These are phyloP conservation scores for Cecropterus lyciades DNA, from an alignment of 1,140 invertebrate genomes.

Conservation along the genomic window DNA sequence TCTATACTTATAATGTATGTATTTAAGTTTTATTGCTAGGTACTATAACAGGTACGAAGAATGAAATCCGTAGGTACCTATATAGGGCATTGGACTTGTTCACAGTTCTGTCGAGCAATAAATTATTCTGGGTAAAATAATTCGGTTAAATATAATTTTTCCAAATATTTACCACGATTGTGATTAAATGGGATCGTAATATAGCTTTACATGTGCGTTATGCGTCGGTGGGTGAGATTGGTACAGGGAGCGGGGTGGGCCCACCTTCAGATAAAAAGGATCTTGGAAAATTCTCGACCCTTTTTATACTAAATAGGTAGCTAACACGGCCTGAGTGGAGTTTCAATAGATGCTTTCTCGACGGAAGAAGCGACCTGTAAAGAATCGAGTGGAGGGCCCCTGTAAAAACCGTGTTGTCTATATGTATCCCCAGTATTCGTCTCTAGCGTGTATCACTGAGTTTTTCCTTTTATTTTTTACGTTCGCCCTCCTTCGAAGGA, in stretches of 20 bases:
- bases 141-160: too few relatives aligned
- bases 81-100: too few relatives aligned
- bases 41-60: neutral
- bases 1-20: slow-evolving; percentile 20
- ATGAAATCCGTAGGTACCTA: too few relatives aligned
- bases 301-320: slow-evolving; percentile 84
- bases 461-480: slow-evolving; percentile 82
- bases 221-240: slow-evolving; percentile 28
- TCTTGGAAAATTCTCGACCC: slow-evolving; percentile 78
- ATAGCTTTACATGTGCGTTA: slow-evolving; percentile 21
- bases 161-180: too few relatives aligned
- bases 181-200: slow-evolving; percentile 20
- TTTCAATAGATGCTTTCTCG: slow-evolving; percentile 83
- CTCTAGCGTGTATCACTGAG: slow-evolving; percentile 66
- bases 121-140: too few relatives aligned
- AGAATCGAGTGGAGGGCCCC: slow-evolving; percentile 70
- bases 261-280: slow-evolving; percentile 78
- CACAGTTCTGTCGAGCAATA: too few relatives aligned
- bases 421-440: slow-evolving; percentile 41
- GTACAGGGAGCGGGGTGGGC: slow-evolving; percentile 47
- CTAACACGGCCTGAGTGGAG: slow-evolving; percentile 83
- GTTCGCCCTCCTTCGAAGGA: slow-evolving; percentile 73
- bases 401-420: slow-evolving; percentile 61
- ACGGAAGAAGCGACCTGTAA: slow-evolving; percentile 81
- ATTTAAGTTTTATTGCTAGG: too few relatives aligned